Percentiles rank a stretch among this genome's conserved stretches.
Conservation (phyloP, 2,888 invertebrate species). For the Mellilla xanthometata region DNA sequence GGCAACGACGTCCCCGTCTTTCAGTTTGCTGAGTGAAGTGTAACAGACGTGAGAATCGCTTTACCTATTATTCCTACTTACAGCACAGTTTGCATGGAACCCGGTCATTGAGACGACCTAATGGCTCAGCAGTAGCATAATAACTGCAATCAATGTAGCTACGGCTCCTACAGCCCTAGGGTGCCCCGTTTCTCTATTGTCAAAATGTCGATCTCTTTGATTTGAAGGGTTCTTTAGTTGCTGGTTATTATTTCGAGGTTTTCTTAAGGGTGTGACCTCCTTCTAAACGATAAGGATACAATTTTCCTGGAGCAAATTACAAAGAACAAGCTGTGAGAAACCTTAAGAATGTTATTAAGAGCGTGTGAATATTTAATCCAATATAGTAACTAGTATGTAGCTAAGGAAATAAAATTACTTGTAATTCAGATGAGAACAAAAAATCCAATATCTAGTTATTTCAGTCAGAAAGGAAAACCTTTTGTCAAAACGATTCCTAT, state of each 20-base stretch:
- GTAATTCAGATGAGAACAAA: too few relatives aligned
- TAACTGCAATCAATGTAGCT: conserved; percentile 63
- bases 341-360: too few relatives aligned
- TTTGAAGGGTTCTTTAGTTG: conserved; percentile 14
- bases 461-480: too few relatives aligned
- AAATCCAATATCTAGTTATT: too few relatives aligned
- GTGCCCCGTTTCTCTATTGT: conserved; percentile 39
- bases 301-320: too few relatives aligned
- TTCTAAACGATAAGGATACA: too few relatives aligned
- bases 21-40: conserved; percentile 46
- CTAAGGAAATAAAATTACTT: too few relatives aligned
- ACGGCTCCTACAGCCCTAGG: conserved; percentile 39
- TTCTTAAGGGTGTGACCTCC: background rate
- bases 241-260: background rate
- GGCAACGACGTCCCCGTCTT: conserved; percentile 30
- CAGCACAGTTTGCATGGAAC: conserved; percentile 5
- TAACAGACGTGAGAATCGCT: conserved; percentile 44
- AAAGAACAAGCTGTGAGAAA: too few relatives aligned
- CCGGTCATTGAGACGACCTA: conserved; percentile 43
- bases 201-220: conserved; percentile 46
- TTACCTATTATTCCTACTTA: background rate
- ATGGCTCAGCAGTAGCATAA: conserved; percentile 51
- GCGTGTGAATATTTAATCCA: too few relatives aligned
- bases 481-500: background rate
- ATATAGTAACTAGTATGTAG: too few relatives aligned